Conservation (phyloP, 2,113 vertebrate genomes). For the Paraplagusia blochii region DNA sequence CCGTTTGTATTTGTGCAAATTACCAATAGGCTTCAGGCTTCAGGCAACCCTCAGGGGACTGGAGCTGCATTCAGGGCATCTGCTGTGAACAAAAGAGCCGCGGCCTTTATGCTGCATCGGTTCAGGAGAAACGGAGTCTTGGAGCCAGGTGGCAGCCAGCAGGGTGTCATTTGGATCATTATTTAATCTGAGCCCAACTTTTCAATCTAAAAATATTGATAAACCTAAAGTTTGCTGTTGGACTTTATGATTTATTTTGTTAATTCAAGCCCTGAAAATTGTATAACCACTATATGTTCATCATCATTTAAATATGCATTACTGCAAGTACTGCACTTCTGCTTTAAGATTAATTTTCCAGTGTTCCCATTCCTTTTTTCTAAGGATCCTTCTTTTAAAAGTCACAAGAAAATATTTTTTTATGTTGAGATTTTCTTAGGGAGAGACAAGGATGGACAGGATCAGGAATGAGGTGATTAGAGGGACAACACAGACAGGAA, state of each 20-base stretch:
- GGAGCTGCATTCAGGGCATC: conserved; percentile 64
- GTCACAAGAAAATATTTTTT: too few relatives aligned
- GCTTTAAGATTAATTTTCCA: too few relatives aligned
- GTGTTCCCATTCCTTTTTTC: too few relatives aligned
- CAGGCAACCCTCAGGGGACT: conserved; percentile 47
- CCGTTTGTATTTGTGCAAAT: neutral
- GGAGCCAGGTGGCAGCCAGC: conserved; percentile 70
- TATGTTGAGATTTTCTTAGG: too few relatives aligned
- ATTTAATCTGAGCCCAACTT: conserved; percentile 31
- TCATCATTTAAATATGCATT: too few relatives aligned
- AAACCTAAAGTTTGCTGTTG: conserved; percentile 9
- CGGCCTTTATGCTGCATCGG: conserved; percentile 53
- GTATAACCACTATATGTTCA: too few relatives aligned
- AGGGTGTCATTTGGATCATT: conserved; percentile 57
- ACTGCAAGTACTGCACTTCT: too few relatives aligned
- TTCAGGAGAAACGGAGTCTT: conserved; percentile 37
- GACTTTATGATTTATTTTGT: neutral
- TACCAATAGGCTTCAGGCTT: conserved; percentile 23
- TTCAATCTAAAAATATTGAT: conserved; percentile 32
- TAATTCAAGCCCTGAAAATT: too few relatives aligned
- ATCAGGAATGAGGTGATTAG: too few relatives aligned
- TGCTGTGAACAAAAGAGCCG: conserved; percentile 69
- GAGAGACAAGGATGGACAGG: too few relatives aligned
- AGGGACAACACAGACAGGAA: too few relatives aligned
- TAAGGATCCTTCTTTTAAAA: too few relatives aligned